phyloP scores from a whole-genome alignment of 2,797 vertebrate species.

The Echiichthys vipera region DNA sequence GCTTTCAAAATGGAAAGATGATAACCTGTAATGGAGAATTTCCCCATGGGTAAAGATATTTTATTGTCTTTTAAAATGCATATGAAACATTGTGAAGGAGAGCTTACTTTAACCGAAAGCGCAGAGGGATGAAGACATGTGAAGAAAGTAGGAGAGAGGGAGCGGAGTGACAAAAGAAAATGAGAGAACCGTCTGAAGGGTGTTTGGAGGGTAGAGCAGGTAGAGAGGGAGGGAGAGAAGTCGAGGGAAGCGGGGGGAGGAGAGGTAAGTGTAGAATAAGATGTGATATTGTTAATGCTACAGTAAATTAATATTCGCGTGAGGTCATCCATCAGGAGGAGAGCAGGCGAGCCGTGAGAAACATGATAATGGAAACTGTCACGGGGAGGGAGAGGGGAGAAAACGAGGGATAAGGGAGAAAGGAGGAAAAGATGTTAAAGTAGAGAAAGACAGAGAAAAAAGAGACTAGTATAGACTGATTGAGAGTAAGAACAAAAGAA shows the following conservation, averaged over 20 bases:
- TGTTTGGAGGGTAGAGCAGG: conserved; percentile 77
- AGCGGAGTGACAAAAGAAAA: conserved; percentile 36
- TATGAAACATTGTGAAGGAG: conserved; percentile 1
- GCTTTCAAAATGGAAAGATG: conserved; percentile 22
- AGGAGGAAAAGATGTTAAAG: conserved; percentile 28
- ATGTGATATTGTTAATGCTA: conserved; percentile 85
- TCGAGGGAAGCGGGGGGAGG: conserved; percentile 14
- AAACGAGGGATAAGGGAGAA: not conserved
- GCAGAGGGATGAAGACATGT: conserved; percentile 18
- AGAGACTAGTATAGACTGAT: conserved; percentile 4
- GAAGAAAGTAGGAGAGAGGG: conserved; percentile 6
- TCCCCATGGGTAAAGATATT: conserved; percentile 3
- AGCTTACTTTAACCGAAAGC: conserved; percentile 37
- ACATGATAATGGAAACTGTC: conserved; percentile 83
- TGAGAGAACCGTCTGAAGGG: conserved; percentile 74
- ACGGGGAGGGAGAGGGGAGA: conserved; percentile 37
- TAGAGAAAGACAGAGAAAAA: conserved; percentile 23
- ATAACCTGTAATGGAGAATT: conserved; percentile 19
- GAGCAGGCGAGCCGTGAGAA: conserved; percentile 77
- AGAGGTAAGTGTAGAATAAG: conserved; percentile 66
- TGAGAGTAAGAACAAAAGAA: not conserved
- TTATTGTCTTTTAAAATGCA: conserved; percentile 34
- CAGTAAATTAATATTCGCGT: conserved; percentile 85
- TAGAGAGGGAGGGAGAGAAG: not conserved
- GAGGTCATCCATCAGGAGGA: conserved; percentile 82